Evolutionary conservation across 2,113 vertebrate genomes (phyloP), one percentile per base, ranked within the genome.

Genomic region (Pan troglodytes): DNA sequence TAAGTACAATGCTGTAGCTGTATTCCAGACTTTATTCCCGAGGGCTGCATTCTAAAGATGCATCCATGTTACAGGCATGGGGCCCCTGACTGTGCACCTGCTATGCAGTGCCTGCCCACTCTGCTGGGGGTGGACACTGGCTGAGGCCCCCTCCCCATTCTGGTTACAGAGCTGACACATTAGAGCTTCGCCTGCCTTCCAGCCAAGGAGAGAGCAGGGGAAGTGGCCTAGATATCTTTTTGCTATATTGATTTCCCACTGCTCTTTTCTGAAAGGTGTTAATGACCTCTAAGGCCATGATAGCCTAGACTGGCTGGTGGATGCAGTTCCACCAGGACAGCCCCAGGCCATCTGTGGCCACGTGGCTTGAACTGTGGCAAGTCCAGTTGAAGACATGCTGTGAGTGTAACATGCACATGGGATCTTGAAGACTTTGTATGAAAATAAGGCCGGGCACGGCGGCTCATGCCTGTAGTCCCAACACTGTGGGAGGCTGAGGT

Each of bases 321-420:
- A 14, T 17, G 57, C 1, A 0, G 9, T 10, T 64, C 55, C 81
- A 6, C 1, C 0, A 1, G 0, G 14, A 73, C 2, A 20, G 70
- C 79, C 45, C 3, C 20, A 6, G 10, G 13, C 30, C 8, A 0
- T 18, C n/a, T 27, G 38, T 0, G 5, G 22, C 17, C 23, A 0
- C n/a, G 0, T 10, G 59, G 0, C 27, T 9, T 3, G 23, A 45
- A 3, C 30, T 0, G 0, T 2, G 40, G 57, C 2, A 0, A 1
- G 23, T 45, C 50, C 18, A 1, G 5, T 3, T 8, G 1, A 50
- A 14, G 59, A 14, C 1, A 0, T 11, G 23, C 9, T 8, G 6
- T 50, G 70, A 11, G 12, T 2, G 12, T 18, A 4, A 4, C 3
- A 17, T 0, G 4, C 20, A 16, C 27, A 0, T 4, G 2, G 0